Conservation (phyloP, 2,113 vertebrate genomes). For the Elephas maximus region DNA sequence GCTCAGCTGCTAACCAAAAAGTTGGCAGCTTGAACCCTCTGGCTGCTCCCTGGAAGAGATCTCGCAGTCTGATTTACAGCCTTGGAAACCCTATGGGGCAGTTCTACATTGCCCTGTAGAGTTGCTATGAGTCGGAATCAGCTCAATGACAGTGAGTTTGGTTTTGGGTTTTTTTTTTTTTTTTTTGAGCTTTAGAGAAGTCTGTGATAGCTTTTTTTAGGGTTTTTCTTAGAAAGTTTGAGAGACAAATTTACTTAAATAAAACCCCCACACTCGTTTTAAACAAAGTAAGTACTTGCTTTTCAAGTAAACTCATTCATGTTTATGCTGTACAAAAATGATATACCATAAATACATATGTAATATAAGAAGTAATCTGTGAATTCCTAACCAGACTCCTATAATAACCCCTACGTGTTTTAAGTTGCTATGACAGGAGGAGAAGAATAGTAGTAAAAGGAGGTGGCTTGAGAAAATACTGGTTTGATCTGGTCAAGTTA, state of each 20-base stretch:
- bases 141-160: no score
- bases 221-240: not conserved
- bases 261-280: not conserved
- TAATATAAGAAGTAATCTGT: not conserved
- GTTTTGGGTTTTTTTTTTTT: no score
- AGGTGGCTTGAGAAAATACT: not conserved
- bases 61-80: no score
- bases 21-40: no score
- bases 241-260: conserved; percentile 16
- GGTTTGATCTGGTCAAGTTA: not conserved
- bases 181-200: not conserved
- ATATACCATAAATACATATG: not conserved
- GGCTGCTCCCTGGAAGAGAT: no score
- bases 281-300: not conserved
- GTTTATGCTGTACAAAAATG: not conserved
- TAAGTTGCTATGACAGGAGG: not conserved
- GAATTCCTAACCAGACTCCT: conserved; percentile 5
- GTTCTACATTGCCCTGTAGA: no score
- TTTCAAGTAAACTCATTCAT: conserved; percentile 29
- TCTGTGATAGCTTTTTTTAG: conserved; percentile 10
- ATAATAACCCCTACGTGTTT: not conserved
- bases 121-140: no score
- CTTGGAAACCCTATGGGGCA: no score
- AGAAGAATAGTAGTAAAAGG: not conserved
- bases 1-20: no score